Evolutionary conservation across 2,888 invertebrate genomes (phyloP).

Genomic region (Dynastes maya): DNA sequence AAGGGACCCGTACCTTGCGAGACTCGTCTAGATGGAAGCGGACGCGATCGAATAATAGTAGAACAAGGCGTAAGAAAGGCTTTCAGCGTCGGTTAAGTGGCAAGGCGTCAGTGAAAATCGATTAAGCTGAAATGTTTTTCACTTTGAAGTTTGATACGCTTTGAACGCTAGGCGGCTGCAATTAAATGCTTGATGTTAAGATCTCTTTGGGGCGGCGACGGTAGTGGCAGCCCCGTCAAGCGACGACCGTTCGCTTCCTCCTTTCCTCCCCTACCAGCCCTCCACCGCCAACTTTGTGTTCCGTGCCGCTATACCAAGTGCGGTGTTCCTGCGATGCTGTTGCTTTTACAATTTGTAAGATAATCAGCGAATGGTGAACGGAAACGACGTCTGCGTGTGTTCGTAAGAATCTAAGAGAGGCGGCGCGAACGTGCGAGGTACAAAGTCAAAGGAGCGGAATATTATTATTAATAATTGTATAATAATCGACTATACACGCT

Average conservation of each 20-base stretch:
- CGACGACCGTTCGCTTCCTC: slow-evolving; percentile 43
- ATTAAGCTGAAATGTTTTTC: slow-evolving; percentile 67
- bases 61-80: slow-evolving; percentile 51
- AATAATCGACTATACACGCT: too few species aligned
- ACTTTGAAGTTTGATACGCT: slow-evolving; percentile 66
- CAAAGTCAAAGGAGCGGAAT: slow-evolving; percentile 1
- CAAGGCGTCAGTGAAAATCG: slow-evolving; percentile 65
- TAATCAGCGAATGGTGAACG: background rate
- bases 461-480: too few species aligned
- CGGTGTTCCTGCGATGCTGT: background rate
- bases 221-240: slow-evolving; percentile 40
- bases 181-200: slow-evolving; percentile 61
- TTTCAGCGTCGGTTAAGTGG: slow-evolving; percentile 60
- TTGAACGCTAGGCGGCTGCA: slow-evolving; percentile 63
- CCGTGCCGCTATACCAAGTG: background rate
- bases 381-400: background rate
- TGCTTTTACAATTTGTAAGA: slow-evolving; percentile 26
- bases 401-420: too few species aligned
- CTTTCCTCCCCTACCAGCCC: background rate
- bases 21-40: slow-evolving; percentile 21
- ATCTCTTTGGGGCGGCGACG: slow-evolving; percentile 49
- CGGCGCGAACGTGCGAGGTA: background rate
- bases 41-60: slow-evolving; percentile 50
- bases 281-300: background rate
- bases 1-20: background rate